Percentiles rank a stretch among this genome's conserved stretches.
phyloP scores from a whole-genome alignment of 2,797 vertebrate species.

The Syndactyla subalaris region DNA sequence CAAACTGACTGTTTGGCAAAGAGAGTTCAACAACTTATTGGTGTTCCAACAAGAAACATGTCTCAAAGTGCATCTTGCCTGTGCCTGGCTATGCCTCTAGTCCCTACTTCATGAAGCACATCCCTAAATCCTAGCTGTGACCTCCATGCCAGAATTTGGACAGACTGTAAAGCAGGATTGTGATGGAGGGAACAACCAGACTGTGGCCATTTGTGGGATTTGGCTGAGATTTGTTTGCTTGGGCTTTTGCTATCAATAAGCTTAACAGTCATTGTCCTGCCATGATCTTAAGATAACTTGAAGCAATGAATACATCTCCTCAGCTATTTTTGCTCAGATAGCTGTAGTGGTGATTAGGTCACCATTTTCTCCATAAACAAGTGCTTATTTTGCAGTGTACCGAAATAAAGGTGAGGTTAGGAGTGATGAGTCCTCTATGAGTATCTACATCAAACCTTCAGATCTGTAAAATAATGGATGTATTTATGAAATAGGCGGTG shows the following conservation, averaged over 20 bases:
- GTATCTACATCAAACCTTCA: background rate
- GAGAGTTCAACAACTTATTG: background rate
- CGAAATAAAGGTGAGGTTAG: background rate
- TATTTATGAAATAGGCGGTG: background rate
- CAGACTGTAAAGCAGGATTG: background rate
- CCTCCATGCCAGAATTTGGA: background rate
- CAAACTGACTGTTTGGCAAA: background rate
- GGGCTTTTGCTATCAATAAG: background rate
- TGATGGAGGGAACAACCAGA: background rate
- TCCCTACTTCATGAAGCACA: background rate
- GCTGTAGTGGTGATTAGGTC: background rate
- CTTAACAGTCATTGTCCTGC: background rate
- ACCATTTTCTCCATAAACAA: background rate
- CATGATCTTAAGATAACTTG: background rate
- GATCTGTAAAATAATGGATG: background rate
- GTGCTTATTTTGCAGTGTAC: background rate
- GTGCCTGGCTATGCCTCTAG: background rate
- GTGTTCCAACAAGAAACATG: background rate
- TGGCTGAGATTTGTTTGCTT: background rate
- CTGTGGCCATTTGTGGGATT: background rate
- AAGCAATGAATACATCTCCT: background rate
- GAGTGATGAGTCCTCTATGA: rapidly evolving
- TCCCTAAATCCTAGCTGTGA: background rate
- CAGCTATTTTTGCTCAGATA: background rate
- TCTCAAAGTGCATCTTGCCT: background rate